Evolutionary conservation across 2,113 vertebrate genomes (phyloP).

Genomic region (Lophura nycthemera): DNA sequence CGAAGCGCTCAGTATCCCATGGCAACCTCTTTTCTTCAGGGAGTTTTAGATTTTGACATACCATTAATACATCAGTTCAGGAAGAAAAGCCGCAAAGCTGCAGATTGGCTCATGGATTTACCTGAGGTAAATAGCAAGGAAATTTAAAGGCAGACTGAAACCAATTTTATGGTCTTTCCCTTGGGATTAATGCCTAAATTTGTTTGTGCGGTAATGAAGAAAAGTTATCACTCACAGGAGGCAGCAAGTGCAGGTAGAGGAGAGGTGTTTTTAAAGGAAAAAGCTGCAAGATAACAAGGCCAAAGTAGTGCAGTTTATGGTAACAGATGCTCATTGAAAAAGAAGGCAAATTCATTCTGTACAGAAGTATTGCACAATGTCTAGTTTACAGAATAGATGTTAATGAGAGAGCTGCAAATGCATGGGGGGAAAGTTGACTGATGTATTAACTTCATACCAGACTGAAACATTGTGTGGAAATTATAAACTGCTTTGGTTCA

Average conservation of each 20-base stretch:
- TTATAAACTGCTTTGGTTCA: background rate
- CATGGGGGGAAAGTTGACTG: background rate
- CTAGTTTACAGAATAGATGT: background rate
- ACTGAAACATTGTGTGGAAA: background rate
- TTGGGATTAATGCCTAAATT: conserved; percentile 57
- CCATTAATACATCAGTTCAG: conserved; percentile 71
- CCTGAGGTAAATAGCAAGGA: conserved; percentile 58
- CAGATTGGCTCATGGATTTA: conserved; percentile 65
- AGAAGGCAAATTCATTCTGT: background rate
- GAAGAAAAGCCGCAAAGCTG: conserved; percentile 59
- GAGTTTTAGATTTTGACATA: conserved; percentile 71
- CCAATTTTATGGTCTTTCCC: conserved; percentile 63
- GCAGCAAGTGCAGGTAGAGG: background rate
- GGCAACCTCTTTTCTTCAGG: conserved; percentile 74
- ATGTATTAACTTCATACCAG: background rate
- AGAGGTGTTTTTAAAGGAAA: background rate
- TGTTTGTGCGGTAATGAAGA: conserved; percentile 45
- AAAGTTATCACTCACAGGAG: background rate
- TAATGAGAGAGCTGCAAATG: background rate
- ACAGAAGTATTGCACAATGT: background rate
- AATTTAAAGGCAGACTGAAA: conserved; percentile 34
- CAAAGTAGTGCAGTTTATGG: background rate
- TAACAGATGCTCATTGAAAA: background rate
- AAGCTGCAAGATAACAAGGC: background rate
- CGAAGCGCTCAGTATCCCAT: conserved; percentile 68